Percentiles rank a stretch among this genome's conserved stretches.
phyloP scores from a whole-genome alignment of 2,888 invertebrate genomes.

The Drosophila subsilvestris region DNA sequence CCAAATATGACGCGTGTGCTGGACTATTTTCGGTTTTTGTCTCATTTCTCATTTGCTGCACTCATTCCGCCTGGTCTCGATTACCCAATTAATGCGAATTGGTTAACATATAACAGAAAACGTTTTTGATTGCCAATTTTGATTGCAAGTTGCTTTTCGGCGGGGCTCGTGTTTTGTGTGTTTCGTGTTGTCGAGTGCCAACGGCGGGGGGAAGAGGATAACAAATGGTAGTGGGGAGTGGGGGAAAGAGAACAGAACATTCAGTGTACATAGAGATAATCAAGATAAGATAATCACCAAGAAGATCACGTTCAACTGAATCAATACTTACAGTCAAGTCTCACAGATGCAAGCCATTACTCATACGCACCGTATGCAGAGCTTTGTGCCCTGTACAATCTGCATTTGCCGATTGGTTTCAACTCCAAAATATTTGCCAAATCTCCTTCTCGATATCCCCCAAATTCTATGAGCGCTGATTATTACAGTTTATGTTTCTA shows the following conservation, averaged over 20 bases:
- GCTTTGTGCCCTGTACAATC: slow-evolving; percentile 10
- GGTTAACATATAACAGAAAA: slow-evolving; percentile 31
- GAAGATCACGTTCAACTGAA: no score
- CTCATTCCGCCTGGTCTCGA: slow-evolving; percentile 27
- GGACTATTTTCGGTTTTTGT: slow-evolving; percentile 47
- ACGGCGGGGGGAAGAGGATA: background rate
- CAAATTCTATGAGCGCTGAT: slow-evolving; percentile 26
- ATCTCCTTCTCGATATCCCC: slow-evolving; percentile 8
- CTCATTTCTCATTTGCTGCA: slow-evolving; percentile 43
- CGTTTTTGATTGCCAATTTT: slow-evolving; percentile 45
- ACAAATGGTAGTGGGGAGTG: background rate
- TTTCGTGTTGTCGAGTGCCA: slow-evolving; percentile 29
- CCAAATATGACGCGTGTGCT: slow-evolving; percentile 54
- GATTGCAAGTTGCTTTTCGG: slow-evolving; percentile 40
- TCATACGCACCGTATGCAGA: slow-evolving; percentile 23
- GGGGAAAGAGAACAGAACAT: background rate
- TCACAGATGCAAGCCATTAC: background rate
- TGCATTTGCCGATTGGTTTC: background rate
- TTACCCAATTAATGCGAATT: slow-evolving; percentile 42
- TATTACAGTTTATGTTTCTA: slow-evolving; percentile 3
- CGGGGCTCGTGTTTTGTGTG: slow-evolving; percentile 8
- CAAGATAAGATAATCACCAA: background rate
- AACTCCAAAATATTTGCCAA: background rate
- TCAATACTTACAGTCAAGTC: background rate
- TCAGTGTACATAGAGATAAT: no score